Base-by-base conservation (phyloP, 2,888 invertebrate genomes). In the Arrhopalites spinosus region DNA sequence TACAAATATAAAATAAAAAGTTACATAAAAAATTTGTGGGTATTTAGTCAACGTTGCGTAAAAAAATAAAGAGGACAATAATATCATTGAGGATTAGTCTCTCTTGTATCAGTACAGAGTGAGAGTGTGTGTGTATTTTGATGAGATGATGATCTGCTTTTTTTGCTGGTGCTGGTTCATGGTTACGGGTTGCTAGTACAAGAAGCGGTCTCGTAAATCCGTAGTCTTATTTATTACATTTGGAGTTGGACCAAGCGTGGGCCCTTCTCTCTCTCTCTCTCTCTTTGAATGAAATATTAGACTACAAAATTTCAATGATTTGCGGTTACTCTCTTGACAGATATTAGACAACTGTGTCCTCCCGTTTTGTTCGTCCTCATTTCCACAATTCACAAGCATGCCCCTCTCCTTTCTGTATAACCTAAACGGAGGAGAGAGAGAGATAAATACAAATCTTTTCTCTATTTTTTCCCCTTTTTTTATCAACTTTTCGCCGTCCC, bases 311-410 rank as follows among this genome's bases (percentile, higher is more conserved):
- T 25, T 66, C 73, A 30, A 73, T 67, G 74, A 74, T 74, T 74
- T 74, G 74, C 68, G 74, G 74, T 67, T 67, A 47, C 74, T 56
- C n/a, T 50, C 17, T 59, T 74, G 74, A 74, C 74, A 74, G 74
- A 74, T 74, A 74, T 74, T 56, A 66, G 73, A 73, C 73, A 73
- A 73, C 67, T 73, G 67, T 74, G 68, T 67, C 67, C 61, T 67
- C 29, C 68, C 61, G 68, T 56, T 59, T 68, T 68, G 36, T 61
- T 68, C 71, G 61, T 63, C 71, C 20, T 72, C 71, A 72, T 61
- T 61, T 72, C 36, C 71, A 72, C 71, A 72, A 71, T 72, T 17
- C 71, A 72, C 71, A 72, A 61, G 56, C 5, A 59, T 29, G 56
- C 56, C 56, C 56, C 53, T 36, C 36, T 56, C 66, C 23, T 30